Percentiles rank a stretch among this genome's conserved stretches.
Evolutionary conservation across 23 tunicate genomes (phyloP).

Genomic region (Halocynthia aurantium): DNA sequence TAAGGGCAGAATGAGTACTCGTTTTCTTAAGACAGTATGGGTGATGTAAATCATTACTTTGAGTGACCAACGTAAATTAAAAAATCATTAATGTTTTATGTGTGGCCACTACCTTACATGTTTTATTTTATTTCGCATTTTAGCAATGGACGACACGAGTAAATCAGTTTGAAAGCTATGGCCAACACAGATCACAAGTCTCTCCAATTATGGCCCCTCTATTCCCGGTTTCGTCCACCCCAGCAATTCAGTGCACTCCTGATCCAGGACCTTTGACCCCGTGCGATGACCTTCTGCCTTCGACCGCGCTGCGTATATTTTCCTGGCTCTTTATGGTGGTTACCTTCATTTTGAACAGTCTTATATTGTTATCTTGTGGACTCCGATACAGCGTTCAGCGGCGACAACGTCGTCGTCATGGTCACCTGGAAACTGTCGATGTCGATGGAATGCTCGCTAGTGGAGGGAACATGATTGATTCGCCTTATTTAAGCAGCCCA

Average conservation of each 20-base stretch:
- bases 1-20: too few relatives aligned
- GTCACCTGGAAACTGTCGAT: background rate
- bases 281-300: conserved; percentile 53
- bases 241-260: conserved; percentile 45
- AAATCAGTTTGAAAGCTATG: too few relatives aligned
- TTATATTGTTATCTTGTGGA: conserved; percentile 32
- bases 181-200: too few relatives aligned
- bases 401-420: background rate
- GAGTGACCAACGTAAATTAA: too few relatives aligned
- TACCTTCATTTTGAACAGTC: conserved; percentile 31
- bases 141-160: too few relatives aligned
- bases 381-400: conserved; percentile 14
- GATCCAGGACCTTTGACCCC: conserved; percentile 67
- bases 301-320: conserved; percentile 28
- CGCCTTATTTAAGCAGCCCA: conserved; percentile 4
- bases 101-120: too few relatives aligned
- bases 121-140: too few relatives aligned
- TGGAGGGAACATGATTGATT: background rate
- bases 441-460: conserved; percentile 22
- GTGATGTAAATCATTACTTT: too few relatives aligned
- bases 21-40: too few relatives aligned
- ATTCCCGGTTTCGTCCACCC: background rate
- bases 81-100: too few relatives aligned
- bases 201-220: too few relatives aligned
- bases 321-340: conserved; percentile 52